phyloP scores from a whole-genome alignment of 2,113 vertebrate species.

The Fregetta grallaria region DNA sequence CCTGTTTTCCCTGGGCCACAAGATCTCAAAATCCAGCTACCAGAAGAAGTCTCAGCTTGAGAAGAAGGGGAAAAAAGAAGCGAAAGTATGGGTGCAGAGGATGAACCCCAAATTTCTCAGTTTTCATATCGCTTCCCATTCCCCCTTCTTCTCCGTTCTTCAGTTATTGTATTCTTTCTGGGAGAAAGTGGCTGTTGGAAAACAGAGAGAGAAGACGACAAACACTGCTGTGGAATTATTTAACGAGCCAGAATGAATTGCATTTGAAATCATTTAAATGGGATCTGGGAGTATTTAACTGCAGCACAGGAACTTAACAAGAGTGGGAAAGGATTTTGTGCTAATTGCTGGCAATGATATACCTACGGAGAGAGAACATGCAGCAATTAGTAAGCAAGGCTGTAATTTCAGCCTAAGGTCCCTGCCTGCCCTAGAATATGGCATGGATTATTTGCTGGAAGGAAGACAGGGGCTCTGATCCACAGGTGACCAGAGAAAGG shows the following conservation, averaged over 20 bases:
- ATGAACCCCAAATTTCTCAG: neutral
- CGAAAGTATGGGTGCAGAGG: neutral
- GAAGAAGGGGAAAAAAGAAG: neutral
- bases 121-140: neutral
- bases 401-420: conserved; percentile 69
- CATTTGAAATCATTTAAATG: conserved; percentile 81
- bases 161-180: neutral
- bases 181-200: conserved; percentile 66
- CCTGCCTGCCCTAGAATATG: conserved; percentile 31
- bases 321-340: conserved; percentile 77
- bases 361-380: conserved; percentile 71
- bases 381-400: conserved; percentile 71
- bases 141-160: neutral
- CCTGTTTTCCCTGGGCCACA: conserved; percentile 38
- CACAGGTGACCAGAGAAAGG: conserved; percentile 2
- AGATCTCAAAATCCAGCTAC: conserved; percentile 41
- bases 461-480: neutral
- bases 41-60: conserved; percentile 42
- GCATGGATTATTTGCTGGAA: conserved; percentile 17
- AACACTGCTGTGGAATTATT: conserved; percentile 77
- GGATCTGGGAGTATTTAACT: conserved; percentile 82
- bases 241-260: conserved; percentile 83
- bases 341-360: conserved; percentile 81
- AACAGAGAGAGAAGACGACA: conserved; percentile 67
- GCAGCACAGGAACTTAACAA: conserved; percentile 80